A percentile compares a stretch with the other conserved stretches of the same genome.
These are phyloP conservation scores for Tragelaphus imberbis DNA, from an alignment of 2,113 vertebrate genomes.

Conservation along the genomic window DNA sequence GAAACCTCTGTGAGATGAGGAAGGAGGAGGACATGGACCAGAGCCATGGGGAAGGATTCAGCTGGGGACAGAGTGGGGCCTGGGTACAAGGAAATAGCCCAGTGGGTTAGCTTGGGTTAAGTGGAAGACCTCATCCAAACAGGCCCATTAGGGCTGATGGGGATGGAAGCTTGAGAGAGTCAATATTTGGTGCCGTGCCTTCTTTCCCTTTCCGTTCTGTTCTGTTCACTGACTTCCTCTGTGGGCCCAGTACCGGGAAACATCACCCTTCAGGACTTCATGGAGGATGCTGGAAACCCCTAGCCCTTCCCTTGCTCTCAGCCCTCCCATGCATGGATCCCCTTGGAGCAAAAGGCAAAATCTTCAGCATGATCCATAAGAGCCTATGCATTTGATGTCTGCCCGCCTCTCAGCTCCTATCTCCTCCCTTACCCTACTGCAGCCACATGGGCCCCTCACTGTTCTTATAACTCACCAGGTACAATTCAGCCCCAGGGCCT, in stretches of 20 bases:
- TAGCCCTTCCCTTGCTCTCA: background rate
- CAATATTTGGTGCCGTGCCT: background rate
- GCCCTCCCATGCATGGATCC: background rate
- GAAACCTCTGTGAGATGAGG: background rate
- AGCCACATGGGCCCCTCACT: rapidly evolving
- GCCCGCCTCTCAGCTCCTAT: background rate
- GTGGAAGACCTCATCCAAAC: background rate
- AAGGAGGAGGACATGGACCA: background rate
- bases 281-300: background rate
- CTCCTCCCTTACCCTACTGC: background rate
- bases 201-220: background rate
- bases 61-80: background rate
- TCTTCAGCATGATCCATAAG: background rate
- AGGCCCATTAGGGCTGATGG: too few relatives aligned
- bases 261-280: background rate
- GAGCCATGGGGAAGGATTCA: background rate
- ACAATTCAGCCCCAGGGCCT: background rate
- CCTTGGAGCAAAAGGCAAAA: background rate
- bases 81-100: background rate
- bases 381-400: background rate
- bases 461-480: background rate
- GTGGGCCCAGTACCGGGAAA: background rate
- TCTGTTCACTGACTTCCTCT: background rate
- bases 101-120: background rate
- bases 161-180: background rate